Conservation (phyloP, 1,140 invertebrate species). For the Drosophila equinoxialis region DNA sequence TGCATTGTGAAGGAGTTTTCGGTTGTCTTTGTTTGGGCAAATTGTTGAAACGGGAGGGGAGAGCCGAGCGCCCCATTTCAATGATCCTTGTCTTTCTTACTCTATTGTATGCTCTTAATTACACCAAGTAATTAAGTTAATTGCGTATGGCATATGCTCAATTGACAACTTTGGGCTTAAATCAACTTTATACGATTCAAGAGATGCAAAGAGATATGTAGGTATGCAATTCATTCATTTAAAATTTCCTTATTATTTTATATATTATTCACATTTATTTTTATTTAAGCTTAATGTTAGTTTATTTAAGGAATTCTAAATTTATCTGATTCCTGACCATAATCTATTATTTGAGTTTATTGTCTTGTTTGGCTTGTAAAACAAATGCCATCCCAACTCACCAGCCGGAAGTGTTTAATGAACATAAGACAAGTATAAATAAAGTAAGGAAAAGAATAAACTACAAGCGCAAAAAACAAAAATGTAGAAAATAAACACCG, state of each 20-base stretch:
- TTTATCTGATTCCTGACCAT: background rate
- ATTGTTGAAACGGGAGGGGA: background rate
- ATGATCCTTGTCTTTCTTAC: slow-evolving; percentile 23
- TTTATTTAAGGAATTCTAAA: too few relatives aligned
- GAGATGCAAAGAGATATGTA: background rate
- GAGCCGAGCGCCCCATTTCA: background rate
- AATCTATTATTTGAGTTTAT: background rate
- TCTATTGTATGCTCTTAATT: slow-evolving; percentile 57
- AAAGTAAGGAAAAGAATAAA: slow-evolving; percentile 38
- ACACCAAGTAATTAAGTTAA: slow-evolving; percentile 77
- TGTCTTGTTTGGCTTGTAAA: slow-evolving; percentile 17
- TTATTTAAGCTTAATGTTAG: too few relatives aligned
- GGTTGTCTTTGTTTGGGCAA: slow-evolving; percentile 9
- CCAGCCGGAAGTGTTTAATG: slow-evolving; percentile 68
- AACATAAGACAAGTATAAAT: slow-evolving; percentile 60
- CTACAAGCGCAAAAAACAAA: slow-evolving; percentile 30
- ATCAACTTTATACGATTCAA: background rate
- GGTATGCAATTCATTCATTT: background rate
- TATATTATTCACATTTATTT: background rate
- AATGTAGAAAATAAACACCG: slow-evolving; percentile 3
- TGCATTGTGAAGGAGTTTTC: slow-evolving; percentile 20
- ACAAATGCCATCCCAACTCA: background rate
- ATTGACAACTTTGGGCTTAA: slow-evolving; percentile 37
- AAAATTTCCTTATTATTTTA: background rate
- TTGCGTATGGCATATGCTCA: slow-evolving; percentile 59